These are phyloP conservation scores for Macrobrachium nipponense DNA, from an alignment of 1,140 invertebrate genomes.

Conservation along the genomic window DNA sequence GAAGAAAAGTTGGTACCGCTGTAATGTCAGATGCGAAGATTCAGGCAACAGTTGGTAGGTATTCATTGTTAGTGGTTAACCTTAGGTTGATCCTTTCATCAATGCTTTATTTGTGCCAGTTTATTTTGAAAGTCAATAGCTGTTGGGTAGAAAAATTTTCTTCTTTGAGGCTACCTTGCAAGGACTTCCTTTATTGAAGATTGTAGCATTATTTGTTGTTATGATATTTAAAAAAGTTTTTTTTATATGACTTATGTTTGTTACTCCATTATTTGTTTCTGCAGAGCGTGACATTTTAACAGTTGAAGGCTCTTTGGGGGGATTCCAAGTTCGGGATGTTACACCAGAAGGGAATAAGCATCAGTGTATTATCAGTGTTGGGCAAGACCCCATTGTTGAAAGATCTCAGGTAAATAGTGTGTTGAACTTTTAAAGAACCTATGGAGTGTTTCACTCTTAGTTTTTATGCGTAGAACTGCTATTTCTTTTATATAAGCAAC, in stretches of 20 bases:
- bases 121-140: too few species aligned
- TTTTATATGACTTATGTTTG: not conserved
- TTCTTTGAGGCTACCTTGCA: too few species aligned
- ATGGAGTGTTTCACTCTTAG: not conserved
- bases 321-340: conserved; percentile 88
- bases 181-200: too few species aligned
- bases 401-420: conserved; percentile 48
- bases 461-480: not conserved
- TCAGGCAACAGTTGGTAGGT: conserved; percentile 82
- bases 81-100: not conserved
- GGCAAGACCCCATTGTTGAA: conserved; percentile 77
- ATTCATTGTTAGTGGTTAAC: not conserved
- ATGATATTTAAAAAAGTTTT: too few species aligned
- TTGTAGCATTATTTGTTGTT: too few species aligned
- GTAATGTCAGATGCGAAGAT: conserved; percentile 91
- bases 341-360: conserved; percentile 86
- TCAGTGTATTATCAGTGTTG: conserved; percentile 87
- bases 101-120: too few species aligned
- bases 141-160: too few species aligned
- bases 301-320: conserved; percentile 88
- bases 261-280: conserved; percentile 5
- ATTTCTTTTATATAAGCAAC: not conserved
- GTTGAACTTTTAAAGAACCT: not conserved
- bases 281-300: conserved; percentile 71
- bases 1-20: conserved; percentile 92